A percentile compares a stretch with the other conserved stretches of the same genome.
phyloP scores from a whole-genome alignment of 1,140 invertebrate species.

The Cryptotermes secundus region DNA sequence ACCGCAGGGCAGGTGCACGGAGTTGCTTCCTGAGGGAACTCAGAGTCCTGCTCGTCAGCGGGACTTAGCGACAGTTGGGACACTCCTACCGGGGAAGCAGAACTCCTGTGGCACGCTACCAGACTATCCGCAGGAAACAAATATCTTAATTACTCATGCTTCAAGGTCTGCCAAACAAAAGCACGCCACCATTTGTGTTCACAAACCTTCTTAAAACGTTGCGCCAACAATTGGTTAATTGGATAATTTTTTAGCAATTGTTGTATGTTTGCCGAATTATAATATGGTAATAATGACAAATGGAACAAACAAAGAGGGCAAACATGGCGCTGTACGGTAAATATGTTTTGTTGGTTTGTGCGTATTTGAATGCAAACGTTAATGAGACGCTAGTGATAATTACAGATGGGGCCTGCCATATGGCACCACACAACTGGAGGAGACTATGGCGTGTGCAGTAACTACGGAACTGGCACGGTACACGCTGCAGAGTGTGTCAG shows the following conservation, averaged over 20 bases:
- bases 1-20: too few species aligned
- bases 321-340: neutral
- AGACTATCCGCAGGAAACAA: neutral
- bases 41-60: too few species aligned
- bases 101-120: too few species aligned
- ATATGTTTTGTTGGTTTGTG: conserved; percentile 14
- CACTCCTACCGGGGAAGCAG: too few species aligned
- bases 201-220: conserved; percentile 14
- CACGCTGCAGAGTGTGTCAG: too few species aligned
- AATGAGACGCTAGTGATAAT: conserved; percentile 2
- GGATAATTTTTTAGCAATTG: conserved; percentile 17
- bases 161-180: neutral
- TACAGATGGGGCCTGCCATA: neutral
- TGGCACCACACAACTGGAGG: neutral
- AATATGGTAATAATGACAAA: conserved; percentile 18
- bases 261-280: conserved; percentile 3
- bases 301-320: conserved; percentile 16
- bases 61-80: too few species aligned
- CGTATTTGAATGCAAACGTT: conserved; percentile 16
- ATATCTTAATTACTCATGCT: neutral
- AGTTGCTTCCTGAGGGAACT: too few species aligned
- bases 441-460: too few species aligned
- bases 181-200: neutral
- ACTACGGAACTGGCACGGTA: too few species aligned
- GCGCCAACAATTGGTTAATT: conserved; percentile 15